Percentiles rank a stretch among this genome's conserved stretches.
These are phyloP conservation scores for Leucopternis melanops DNA, from an alignment of 2,113 vertebrate genomes.

Conservation along the genomic window DNA sequence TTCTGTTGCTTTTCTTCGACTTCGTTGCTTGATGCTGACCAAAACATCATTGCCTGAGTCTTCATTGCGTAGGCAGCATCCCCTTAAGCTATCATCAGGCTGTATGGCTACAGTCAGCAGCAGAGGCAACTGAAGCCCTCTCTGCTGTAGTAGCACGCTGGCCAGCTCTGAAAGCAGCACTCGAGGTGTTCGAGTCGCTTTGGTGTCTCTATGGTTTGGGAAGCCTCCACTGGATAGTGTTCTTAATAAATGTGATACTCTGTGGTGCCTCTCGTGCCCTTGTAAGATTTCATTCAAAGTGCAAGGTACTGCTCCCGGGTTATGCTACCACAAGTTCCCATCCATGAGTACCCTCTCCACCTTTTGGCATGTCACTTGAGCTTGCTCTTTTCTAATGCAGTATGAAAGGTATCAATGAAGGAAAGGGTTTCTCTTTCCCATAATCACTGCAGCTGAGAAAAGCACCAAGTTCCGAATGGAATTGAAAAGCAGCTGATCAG, in stretches of 20 bases:
- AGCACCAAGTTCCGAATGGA: background rate
- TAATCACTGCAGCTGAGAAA: background rate
- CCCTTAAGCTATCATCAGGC: background rate
- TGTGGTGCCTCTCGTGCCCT: accelerated
- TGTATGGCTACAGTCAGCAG: background rate
- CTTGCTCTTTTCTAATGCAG: background rate
- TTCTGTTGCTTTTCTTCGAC: background rate
- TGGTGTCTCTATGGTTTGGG: background rate
- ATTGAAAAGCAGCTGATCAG: background rate
- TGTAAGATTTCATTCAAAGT: background rate
- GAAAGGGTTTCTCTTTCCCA: background rate
- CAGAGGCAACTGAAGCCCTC: background rate
- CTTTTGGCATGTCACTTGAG: background rate
- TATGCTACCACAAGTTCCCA: background rate
- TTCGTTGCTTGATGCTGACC: background rate
- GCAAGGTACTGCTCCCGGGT: background rate
- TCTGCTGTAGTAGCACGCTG: background rate
- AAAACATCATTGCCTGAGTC: background rate
- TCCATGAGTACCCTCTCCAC: background rate
- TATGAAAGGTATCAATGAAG: background rate
- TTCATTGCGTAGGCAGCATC: background rate
- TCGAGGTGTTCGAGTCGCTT: background rate
- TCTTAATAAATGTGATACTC: background rate
- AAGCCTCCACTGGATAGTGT: background rate
- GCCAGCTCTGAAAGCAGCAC: background rate